A percentile compares a stretch with the other conserved stretches of the same genome.
Evolutionary conservation across 2,797 vertebrate genomes (phyloP).

Genomic region (Mus spretus): DNA sequence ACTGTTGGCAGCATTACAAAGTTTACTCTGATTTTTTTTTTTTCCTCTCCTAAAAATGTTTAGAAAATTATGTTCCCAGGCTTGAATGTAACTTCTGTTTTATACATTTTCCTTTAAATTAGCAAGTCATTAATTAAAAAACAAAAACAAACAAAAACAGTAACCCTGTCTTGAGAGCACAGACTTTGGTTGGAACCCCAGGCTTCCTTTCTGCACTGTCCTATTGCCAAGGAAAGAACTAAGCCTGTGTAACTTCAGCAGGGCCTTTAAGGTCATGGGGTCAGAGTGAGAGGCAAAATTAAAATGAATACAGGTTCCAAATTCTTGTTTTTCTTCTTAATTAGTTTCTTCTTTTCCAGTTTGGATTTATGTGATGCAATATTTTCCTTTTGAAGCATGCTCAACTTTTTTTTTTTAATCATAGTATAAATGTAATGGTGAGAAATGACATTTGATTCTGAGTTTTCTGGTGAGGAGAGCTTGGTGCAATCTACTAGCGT

Average conservation of each 20-base stretch:
- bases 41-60: conserved; percentile 9
- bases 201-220: background rate
- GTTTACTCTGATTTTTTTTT: background rate
- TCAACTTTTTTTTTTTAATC: conserved; percentile 56
- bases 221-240: background rate
- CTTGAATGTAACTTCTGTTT: conserved; percentile 23
- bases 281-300: background rate
- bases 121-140: background rate
- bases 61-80: conserved; percentile 1
- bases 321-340: background rate
- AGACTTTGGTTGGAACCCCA: conserved; percentile 26
- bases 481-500: conserved; percentile 33
- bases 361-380: background rate
- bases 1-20: background rate
- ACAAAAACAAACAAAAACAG: background rate
- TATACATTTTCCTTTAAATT: conserved; percentile 21
- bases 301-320: conserved; percentile 8
- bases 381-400: conserved; percentile 14
- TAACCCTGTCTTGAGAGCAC: conserved; percentile 16
- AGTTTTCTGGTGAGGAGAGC: background rate
- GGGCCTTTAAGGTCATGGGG: background rate
- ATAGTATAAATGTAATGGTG: background rate
- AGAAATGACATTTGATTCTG: background rate
- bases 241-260: background rate
- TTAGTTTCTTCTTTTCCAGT: conserved; percentile 23